Evolutionary conservation across 1,140 invertebrate species (phyloP).

Genomic region (Drosophila nigrodunni): DNA sequence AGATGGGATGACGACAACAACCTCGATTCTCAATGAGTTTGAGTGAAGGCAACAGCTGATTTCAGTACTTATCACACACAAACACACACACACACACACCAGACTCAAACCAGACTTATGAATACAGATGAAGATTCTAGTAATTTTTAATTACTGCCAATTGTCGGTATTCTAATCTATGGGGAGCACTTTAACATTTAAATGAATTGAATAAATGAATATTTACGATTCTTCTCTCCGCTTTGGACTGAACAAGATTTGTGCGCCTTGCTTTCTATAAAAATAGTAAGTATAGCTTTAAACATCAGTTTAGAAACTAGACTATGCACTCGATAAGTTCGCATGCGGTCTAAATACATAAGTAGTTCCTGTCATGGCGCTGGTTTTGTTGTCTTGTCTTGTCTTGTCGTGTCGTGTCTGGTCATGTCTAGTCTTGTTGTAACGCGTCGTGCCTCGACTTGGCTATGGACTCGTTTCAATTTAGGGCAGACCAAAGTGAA

Average conservation of each 20-base stretch:
- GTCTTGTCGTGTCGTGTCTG: conserved; percentile 19
- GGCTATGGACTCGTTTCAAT: conserved; percentile 56
- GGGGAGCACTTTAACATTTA: conserved; percentile 53
- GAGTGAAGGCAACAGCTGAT: conserved; percentile 33
- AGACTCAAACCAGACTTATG: neutral
- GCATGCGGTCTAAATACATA: conserved; percentile 37
- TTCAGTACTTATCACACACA: conserved; percentile 11
- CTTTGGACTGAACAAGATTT: conserved; percentile 39
- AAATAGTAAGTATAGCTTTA: conserved; percentile 7
- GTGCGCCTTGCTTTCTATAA: conserved; percentile 38
- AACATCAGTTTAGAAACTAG: neutral
- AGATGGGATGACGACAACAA: conserved; percentile 43
- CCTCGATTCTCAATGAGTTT: conserved; percentile 30
- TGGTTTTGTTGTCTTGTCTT: conserved; percentile 35
- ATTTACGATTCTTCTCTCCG: neutral
- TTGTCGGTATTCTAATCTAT: conserved; percentile 43
- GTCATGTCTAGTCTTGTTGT: conserved; percentile 28
- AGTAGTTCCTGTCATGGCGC: conserved; percentile 48
- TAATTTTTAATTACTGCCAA: conserved; percentile 46
- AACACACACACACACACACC: conserved; percentile 16
- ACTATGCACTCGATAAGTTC: conserved; percentile 18
- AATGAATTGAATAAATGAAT: conserved; percentile 70
- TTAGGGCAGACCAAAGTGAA: conserved; percentile 62
- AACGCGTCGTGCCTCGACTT: conserved; percentile 15
- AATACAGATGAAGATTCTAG: conserved; percentile 16